Conservation (phyloP, 1,140 invertebrate species). For the Campodea augens region DNA sequence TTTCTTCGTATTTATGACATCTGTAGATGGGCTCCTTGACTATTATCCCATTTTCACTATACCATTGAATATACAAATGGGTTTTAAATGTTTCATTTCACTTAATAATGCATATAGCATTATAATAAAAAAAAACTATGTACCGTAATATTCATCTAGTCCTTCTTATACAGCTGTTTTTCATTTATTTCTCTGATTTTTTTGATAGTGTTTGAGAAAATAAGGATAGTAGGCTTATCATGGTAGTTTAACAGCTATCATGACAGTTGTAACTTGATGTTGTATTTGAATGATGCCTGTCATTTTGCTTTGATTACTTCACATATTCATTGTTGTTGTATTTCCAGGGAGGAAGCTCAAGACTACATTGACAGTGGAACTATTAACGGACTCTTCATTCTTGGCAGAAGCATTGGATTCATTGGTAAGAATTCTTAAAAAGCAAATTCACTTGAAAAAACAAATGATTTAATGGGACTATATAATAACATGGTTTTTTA, state of each 20-base stretch:
- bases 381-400: conserved; percentile 94
- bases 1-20: too few relatives aligned
- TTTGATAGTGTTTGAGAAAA: neutral
- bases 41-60: too few relatives aligned
- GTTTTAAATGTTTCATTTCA: conserved; percentile 3
- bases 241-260: too few relatives aligned
- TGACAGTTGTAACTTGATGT: too few relatives aligned
- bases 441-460: neutral
- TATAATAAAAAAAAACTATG: too few relatives aligned
- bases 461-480: conserved; percentile 3
- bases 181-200: conserved; percentile 2
- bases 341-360: conserved; percentile 77
- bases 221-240: too few relatives aligned
- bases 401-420: conserved; percentile 95
- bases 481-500: conserved; percentile 7
- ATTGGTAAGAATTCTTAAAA: conserved; percentile 44
- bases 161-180: too few relatives aligned
- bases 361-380: conserved; percentile 96
- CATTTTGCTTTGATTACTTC: conserved; percentile 2
- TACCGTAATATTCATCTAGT: too few relatives aligned
- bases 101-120: too few relatives aligned
- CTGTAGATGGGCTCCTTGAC: too few relatives aligned
- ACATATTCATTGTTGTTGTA: conserved; percentile 2
- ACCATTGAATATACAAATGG: neutral
- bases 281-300: conserved; percentile 5